Evolutionary conservation across 2,888 invertebrate genomes (phyloP).

Genomic region (Caradrina clavipalpis): DNA sequence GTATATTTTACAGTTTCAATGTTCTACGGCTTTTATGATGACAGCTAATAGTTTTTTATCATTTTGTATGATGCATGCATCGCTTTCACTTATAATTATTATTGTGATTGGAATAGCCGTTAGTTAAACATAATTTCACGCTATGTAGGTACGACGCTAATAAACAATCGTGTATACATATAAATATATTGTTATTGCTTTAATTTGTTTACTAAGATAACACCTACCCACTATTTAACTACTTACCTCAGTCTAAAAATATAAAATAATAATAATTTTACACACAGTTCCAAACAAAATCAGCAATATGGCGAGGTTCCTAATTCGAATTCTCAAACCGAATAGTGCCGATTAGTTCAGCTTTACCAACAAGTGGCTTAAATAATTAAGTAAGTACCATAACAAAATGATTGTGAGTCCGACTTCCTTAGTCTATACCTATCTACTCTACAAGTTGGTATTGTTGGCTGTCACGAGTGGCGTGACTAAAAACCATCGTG

Average conservation of each 20-base stretch:
- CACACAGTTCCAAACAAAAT: no score
- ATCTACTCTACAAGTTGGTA: slow-evolving; percentile 48
- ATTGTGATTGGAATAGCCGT: slow-evolving; percentile 2
- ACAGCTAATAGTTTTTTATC: background rate
- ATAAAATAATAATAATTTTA: no score
- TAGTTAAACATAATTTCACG: background rate
- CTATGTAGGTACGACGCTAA: background rate
- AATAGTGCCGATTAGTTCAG: slow-evolving; percentile 34
- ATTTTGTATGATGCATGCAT: background rate
- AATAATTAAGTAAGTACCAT: slow-evolving; percentile 56
- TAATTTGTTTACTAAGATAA: background rate
- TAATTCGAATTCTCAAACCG: background rate
- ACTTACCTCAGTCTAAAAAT: no score
- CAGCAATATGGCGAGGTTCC: background rate
- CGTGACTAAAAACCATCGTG: slow-evolving; percentile 85
- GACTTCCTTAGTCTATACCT: slow-evolving; percentile 53
- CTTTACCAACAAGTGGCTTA: slow-evolving; percentile 35
- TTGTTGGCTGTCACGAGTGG: slow-evolving; percentile 71
- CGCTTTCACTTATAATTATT: background rate
- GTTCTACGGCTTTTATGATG: background rate
- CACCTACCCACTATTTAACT: no score
- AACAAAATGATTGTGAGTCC: slow-evolving; percentile 48
- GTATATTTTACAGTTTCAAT: slow-evolving; percentile 8
- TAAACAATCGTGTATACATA: background rate
- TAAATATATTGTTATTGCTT: background rate